Conservation (phyloP, 2,888 invertebrate genomes). For the Aporophyla nigra region DNA sequence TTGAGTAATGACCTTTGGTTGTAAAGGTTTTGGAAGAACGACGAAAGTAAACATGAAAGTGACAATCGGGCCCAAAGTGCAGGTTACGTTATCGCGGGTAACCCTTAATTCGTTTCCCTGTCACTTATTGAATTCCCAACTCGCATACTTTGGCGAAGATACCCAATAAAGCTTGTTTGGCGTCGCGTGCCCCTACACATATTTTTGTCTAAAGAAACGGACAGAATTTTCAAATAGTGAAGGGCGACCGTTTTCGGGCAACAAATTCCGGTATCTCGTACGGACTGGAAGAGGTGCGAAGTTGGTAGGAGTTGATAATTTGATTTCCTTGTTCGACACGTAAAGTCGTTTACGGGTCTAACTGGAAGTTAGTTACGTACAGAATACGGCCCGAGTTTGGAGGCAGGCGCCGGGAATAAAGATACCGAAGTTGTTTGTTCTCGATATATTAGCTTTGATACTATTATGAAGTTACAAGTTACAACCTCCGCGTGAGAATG, state of each 20-base stretch:
- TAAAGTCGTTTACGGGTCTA: conserved; percentile 89
- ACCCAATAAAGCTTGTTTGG: conserved; percentile 89
- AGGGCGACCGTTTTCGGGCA: conserved; percentile 78
- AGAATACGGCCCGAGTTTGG: conserved; percentile 82
- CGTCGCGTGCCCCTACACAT: conserved; percentile 82
- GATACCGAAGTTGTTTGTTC: conserved; percentile 77
- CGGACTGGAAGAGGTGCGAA: conserved; percentile 84
- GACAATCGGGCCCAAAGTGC: conserved; percentile 78
- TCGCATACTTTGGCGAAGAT: conserved; percentile 86
- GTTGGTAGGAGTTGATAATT: conserved; percentile 89
- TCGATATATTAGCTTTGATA: conserved; percentile 74
- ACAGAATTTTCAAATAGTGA: conserved; percentile 86
- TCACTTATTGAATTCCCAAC: conserved; percentile 88
- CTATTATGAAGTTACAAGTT: conserved; percentile 72
- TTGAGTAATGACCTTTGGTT: background rate
- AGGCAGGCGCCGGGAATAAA: conserved; percentile 77
- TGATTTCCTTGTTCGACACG: conserved; percentile 89
- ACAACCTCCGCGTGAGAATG: conserved; percentile 48
- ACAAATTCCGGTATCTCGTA: conserved; percentile 84
- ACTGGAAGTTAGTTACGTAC: conserved; percentile 84
- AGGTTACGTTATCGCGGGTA: conserved; percentile 76
- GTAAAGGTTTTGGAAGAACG: conserved; percentile 34
- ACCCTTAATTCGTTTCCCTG: conserved; percentile 85
- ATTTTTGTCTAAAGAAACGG: conserved; percentile 84
- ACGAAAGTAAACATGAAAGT: conserved; percentile 72